phyloP scores from a whole-genome alignment of 2,888 invertebrate species.

The Heliconius hortense region DNA sequence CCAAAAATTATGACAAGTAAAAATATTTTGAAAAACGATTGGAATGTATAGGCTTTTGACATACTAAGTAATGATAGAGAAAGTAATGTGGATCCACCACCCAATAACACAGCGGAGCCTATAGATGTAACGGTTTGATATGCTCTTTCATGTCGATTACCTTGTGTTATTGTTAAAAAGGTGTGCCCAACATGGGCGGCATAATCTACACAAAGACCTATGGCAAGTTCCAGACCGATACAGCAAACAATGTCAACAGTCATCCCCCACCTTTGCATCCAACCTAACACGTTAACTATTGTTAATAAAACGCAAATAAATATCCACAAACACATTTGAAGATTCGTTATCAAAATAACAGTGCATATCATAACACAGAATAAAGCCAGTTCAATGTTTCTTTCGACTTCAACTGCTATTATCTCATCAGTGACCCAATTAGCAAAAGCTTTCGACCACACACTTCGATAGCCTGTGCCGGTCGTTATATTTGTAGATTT shows the following conservation, averaged over 20 bases:
- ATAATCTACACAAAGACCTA: constrained; percentile 92
- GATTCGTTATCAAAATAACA: constrained; percentile 87
- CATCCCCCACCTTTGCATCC: constrained; percentile 91
- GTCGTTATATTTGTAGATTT: constrained; percentile 81
- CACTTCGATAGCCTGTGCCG: constrained; percentile 84
- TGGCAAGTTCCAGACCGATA: constrained; percentile 89
- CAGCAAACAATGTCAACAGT: constrained; percentile 92
- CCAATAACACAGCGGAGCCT: constrained; percentile 89
- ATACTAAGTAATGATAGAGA: constrained; percentile 86
- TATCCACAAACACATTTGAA: constrained; percentile 90
- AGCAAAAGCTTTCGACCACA: constrained; percentile 87
- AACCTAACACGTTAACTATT: constrained; percentile 87
- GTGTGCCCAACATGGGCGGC: constrained; percentile 91
- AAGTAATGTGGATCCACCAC: constrained; percentile 89
- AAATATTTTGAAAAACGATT: constrained; percentile 89
- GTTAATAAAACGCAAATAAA: constrained; percentile 88
- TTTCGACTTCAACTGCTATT: constrained; percentile 87
- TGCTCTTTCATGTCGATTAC: constrained; percentile 80
- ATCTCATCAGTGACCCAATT: constrained; percentile 91
- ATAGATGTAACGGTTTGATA: constrained; percentile 86
- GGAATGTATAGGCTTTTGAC: constrained; percentile 89
- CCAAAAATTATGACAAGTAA: constrained; percentile 89
- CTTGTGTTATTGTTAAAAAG: constrained; percentile 84
- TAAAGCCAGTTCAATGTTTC: constrained; percentile 88
- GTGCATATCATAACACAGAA: constrained; percentile 91